phyloP scores from a whole-genome alignment of 2,113 vertebrate species.

The Equus przewalskii region DNA sequence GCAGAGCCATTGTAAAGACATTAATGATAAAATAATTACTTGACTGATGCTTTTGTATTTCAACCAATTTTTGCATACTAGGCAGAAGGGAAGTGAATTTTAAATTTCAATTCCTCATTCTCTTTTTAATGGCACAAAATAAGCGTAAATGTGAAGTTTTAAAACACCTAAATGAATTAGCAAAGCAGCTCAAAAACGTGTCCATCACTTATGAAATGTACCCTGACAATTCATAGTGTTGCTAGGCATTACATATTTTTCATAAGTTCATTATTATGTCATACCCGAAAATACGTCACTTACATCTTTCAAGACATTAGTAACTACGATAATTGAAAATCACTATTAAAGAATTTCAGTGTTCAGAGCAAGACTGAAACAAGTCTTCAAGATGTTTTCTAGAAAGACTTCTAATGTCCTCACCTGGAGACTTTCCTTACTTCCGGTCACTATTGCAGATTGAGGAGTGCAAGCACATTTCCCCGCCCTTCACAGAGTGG shows the following conservation, averaged over 20 bases:
- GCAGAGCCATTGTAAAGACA: not conserved
- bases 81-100: not conserved
- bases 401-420: not conserved
- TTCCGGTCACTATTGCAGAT: not conserved
- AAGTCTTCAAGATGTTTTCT: not conserved
- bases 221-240: not conserved
- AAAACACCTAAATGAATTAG: not conserved
- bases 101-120: not conserved
- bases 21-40: not conserved
- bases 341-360: not conserved
- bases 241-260: not conserved
- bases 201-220: not conserved
- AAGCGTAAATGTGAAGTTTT: not conserved
- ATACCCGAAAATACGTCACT: not conserved
- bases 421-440: not conserved
- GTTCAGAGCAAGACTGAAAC: not conserved
- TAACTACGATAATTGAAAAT: not conserved
- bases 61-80: not conserved
- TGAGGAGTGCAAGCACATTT: not conserved
- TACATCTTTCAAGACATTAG: not conserved
- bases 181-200: not conserved
- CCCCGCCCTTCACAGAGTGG: not conserved
- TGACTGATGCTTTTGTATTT: not conserved
- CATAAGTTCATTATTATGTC: not conserved
- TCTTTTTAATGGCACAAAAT: not conserved